Evolutionary conservation across 2,113 vertebrate species (phyloP).

Genomic region (Anhinga anhinga): DNA sequence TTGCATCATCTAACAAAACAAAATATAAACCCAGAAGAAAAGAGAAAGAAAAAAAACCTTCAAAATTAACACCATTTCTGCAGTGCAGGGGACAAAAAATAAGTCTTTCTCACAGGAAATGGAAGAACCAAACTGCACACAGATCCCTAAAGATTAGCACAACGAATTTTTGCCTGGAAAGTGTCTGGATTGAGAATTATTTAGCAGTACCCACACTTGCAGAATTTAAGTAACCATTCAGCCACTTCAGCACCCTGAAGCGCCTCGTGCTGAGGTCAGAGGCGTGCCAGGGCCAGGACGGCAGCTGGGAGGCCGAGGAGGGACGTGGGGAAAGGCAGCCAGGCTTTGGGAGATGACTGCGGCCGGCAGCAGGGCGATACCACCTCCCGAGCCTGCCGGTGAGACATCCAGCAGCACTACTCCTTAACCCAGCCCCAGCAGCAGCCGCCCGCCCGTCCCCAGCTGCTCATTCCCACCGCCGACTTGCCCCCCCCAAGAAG

Average conservation of each 20-base stretch:
- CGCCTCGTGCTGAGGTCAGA: rapidly evolving
- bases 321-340: background rate
- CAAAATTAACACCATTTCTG: background rate
- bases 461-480: background rate
- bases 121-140: background rate
- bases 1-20: background rate
- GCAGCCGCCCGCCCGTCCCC: background rate
- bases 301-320: background rate
- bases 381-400: background rate
- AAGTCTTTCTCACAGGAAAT: background rate
- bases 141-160: background rate
- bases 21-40: background rate
- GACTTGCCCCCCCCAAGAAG: background rate
- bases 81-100: rapidly evolving
- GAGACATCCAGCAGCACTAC: rapidly evolving
- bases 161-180: rapidly evolving
- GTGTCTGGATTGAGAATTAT: background rate
- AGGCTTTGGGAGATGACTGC: background rate
- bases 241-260: background rate
- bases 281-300: rapidly evolving
- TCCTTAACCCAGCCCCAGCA: background rate
- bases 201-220: background rate
- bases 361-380: background rate
- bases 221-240: background rate
- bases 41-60: rapidly evolving